Conservation (phyloP, 2,113 vertebrate genomes). For the Atrichornis clamosus region DNA sequence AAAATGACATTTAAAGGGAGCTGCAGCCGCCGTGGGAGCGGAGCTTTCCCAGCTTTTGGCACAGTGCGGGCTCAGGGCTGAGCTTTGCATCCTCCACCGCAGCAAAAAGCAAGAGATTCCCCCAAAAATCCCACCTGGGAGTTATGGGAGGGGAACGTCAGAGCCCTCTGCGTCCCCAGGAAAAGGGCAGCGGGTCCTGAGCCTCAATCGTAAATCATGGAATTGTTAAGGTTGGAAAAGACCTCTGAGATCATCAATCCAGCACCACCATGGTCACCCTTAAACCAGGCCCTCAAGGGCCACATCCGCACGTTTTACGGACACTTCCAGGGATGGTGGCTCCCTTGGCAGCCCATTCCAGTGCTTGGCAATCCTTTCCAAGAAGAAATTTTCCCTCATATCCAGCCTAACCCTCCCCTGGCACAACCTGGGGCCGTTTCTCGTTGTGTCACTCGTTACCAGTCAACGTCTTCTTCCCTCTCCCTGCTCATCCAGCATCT, state of each 20-base stretch:
- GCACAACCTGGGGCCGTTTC: not conserved
- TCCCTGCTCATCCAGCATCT: not conserved
- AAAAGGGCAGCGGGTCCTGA: not conserved
- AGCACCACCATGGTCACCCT: not conserved
- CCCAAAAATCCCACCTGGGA: not conserved
- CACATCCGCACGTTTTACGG: not conserved
- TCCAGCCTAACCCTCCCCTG: not conserved
- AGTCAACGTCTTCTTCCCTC: not conserved
- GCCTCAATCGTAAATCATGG: not conserved
- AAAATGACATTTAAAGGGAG: slow-evolving; percentile 17
- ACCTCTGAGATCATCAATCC: not conserved
- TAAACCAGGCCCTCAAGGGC: not conserved
- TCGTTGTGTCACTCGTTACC: not conserved
- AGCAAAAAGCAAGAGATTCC: not conserved
- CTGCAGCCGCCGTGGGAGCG: not conserved
- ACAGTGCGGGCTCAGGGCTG: not conserved
- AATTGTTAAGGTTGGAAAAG: not conserved
- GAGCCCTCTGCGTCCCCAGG: not conserved
- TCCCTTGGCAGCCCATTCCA: not conserved
- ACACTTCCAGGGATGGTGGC: not conserved
- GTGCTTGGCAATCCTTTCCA: not conserved
- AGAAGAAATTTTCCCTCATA: not conserved
- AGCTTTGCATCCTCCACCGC: not conserved
- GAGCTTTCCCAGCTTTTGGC: not conserved
- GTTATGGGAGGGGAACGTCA: not conserved